Conservation (phyloP, 2,888 invertebrate species). For the Calliphora vomitoria region DNA sequence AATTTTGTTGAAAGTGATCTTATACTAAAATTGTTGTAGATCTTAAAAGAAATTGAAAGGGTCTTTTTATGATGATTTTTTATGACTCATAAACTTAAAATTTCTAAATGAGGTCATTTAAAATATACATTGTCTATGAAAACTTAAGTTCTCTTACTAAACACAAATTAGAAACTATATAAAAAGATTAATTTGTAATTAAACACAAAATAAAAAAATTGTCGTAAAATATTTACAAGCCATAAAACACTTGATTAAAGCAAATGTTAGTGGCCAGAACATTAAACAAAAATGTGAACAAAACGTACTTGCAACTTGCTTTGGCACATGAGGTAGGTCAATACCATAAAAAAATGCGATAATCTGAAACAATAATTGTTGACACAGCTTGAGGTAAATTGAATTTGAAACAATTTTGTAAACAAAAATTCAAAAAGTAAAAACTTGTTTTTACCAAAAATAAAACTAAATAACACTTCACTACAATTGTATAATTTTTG, state of each 20-base stretch:
- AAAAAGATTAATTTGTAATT: neutral
- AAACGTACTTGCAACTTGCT: neutral
- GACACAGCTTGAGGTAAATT: slow-evolving; percentile 13
- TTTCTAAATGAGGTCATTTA: neutral
- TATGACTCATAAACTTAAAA: neutral
- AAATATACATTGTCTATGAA: neutral
- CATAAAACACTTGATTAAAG: neutral
- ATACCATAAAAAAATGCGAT: slow-evolving; percentile 3
- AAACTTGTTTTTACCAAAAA: neutral
- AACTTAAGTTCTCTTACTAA: neutral
- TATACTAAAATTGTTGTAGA: no score
- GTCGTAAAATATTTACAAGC: neutral
- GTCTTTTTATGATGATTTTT: no score
- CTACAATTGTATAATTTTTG: slow-evolving; percentile 16
- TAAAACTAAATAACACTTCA: neutral
- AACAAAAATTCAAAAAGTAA: neutral
- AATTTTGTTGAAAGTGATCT: no score
- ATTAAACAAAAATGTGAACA: neutral
- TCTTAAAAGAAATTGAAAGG: neutral
- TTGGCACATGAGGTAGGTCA: neutral
- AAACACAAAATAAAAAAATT: neutral
- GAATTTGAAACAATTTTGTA: neutral
- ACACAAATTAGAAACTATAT: neutral
- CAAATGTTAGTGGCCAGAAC: neutral
- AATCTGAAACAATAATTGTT: neutral